Base-by-base conservation (phyloP, 1,140 invertebrate genomes). In the Drosophila tropicalis region DNA sequence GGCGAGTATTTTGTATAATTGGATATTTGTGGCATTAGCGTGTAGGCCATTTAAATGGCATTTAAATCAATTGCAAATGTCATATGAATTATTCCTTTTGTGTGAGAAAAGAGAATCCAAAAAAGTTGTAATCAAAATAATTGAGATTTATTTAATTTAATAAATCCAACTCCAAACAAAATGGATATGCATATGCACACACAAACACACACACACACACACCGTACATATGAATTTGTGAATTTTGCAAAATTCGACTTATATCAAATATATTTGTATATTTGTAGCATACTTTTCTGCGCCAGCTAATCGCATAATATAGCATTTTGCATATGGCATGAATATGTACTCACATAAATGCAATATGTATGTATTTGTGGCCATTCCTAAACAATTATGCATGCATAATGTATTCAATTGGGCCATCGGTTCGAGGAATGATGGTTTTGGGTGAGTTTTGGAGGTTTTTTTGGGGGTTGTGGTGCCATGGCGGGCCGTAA, bases 331-430 rank as follows among this genome's bases (percentile, higher is more conserved):
- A 47, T 47, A 17, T 47, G 41, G 15, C 41, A 47, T 47, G 41
- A 47, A 47, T 47, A 44, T 44, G 41, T 51, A 51, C 44, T 22
- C 17, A 51, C 17, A 22, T 6, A 47, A 19, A 47, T 51, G 19
- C 44, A 51, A 51, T 36, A 19, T 44, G 29, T 74, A 36, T 67
- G 61, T 67, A 70, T 64, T 68, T 61, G 55, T 54, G 40, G 55
- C 47, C 57, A 60, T 63, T 67, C 58, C 44, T 66, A 72, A 72
- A 70, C 83, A 85, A 87, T 87, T 82, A 86, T 87, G 83, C 79
- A 82, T 87, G 69, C 72, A 71, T 79, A 87, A 87, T 82, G 62
- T 70, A 70, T 58, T 67, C 75, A 79, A 69, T 78, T 79, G 44
- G 72, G 73, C 61, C 63, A 70, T 65, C 19, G 51, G 10, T 41